These are phyloP conservation scores for Polylopha cassiicola DNA, from an alignment of 2,888 invertebrate species.

Conservation along the genomic window DNA sequence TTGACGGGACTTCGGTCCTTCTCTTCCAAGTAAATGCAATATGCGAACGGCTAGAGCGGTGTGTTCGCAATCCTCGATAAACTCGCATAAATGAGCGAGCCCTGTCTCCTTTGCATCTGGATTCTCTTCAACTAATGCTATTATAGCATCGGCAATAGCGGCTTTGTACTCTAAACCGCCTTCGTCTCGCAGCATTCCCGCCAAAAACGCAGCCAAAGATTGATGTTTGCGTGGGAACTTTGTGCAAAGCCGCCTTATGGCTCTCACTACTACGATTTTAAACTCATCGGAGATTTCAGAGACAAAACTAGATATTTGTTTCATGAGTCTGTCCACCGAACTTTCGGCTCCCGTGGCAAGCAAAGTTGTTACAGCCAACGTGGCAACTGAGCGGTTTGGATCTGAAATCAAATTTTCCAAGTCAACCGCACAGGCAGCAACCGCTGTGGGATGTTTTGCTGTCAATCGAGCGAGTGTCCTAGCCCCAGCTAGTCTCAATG, in stretches of 20 bases:
- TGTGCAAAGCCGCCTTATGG: slow-evolving; percentile 89
- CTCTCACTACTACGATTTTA: slow-evolving; percentile 98
- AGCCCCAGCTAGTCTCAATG: slow-evolving; percentile 97
- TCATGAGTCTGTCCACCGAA: slow-evolving; percentile 99
- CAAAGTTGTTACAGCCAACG: slow-evolving; percentile 97
- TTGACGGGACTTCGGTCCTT: slow-evolving; percentile 96
- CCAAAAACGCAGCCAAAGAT: slow-evolving; percentile 96
- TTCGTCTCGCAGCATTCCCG: slow-evolving; percentile 97
- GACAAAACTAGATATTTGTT: slow-evolving; percentile 98
- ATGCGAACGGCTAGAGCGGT: slow-evolving; percentile 97
- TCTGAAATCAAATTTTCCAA: slow-evolving; percentile 98
- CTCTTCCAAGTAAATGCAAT: slow-evolving; percentile 95
- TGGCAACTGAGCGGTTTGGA: slow-evolving; percentile 97
- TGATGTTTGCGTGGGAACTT: slow-evolving; percentile 99
- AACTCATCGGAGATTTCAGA: slow-evolving; percentile 99
- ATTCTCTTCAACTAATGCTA: slow-evolving; percentile 98
- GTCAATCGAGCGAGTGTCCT: slow-evolving; percentile 97
- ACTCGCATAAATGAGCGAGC: slow-evolving; percentile 97
- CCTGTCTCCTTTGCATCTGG: slow-evolving; percentile 98
- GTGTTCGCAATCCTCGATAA: slow-evolving; percentile 99
- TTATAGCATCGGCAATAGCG: slow-evolving; percentile 98
- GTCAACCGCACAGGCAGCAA: slow-evolving; percentile 98
- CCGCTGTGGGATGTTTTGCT: slow-evolving; percentile 96
- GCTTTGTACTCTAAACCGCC: slow-evolving; percentile 98
- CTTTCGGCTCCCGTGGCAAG: slow-evolving; percentile 99